Base-by-base conservation (phyloP, 2,113 vertebrate genomes). In the Nothobranchius kuhntae region DNA sequence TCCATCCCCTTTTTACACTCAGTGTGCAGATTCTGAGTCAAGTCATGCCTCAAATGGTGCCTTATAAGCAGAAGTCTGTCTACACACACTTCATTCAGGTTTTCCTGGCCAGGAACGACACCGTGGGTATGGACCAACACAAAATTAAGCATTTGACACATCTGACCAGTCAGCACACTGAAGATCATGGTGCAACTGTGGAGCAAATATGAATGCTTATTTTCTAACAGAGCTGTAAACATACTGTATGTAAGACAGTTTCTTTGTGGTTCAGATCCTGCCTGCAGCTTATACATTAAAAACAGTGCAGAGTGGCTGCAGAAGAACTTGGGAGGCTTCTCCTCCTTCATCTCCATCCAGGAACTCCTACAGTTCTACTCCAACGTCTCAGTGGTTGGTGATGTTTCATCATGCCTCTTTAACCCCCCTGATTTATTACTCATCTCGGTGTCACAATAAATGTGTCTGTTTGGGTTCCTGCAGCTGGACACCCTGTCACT, bases 281-380 rank as follows among this genome's bases (percentile, higher is more conserved):
- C 71, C 71, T 93, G 92, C 71, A 84, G 65, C 4, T 35, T 10
- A 1, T 1, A 53, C 46, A 71, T n/a, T 1, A 14, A 6, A 56
- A 84, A 46, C 73, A 90, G 77, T n/a, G 57, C 38, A 53, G 75
- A 87, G 21, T 94, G 93, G 93, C 68, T 93, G 65, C 70, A 56
- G 55, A 71, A 9, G 46, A 92, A 93, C 78, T 46, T 92, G 38
- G 90, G 90, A 55, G 57, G 40, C 3, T 93, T 93, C 77, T 71
- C 73, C 13, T n/a, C 0, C 9, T 35, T 91, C 2, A 47, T 58
- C 30, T 64, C 86, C 8, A 44, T 92, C 58, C 0, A 2, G 0
- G 87, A 90, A 1, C 50, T 94, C 0, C 63, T 47, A 65, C 79
- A 4, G 36, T 46, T 93, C 7, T 56, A 84, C 40, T 5, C 81